Percentiles rank a stretch among this genome's conserved stretches.
phyloP scores from a whole-genome alignment of 2,888 invertebrate species.

The Drosophila acutilabella region DNA sequence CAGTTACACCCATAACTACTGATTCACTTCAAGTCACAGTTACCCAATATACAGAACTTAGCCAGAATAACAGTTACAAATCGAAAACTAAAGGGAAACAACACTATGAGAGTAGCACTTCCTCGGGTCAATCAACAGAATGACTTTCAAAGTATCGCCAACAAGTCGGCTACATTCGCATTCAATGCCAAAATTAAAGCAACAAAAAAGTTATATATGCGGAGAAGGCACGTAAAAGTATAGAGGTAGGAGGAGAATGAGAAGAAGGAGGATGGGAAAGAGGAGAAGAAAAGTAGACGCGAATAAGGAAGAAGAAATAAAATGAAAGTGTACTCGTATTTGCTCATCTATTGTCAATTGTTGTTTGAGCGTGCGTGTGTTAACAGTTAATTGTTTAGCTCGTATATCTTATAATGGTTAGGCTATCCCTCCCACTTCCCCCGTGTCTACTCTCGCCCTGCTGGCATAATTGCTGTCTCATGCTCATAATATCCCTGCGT shows the following conservation, averaged over 20 bases:
- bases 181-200: too few species aligned
- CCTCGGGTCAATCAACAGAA: too few species aligned
- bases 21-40: not conserved
- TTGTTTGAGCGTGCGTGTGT: slow-evolving; percentile 37
- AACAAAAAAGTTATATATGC: too few species aligned
- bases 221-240: not conserved
- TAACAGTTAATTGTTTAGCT: slow-evolving; percentile 57
- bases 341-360: slow-evolving; percentile 38
- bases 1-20: not conserved
- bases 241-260: not conserved
- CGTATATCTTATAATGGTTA: slow-evolving; percentile 35
- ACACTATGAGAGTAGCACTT: too few species aligned
- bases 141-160: too few species aligned
- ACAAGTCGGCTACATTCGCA: too few species aligned
- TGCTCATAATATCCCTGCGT: not conserved
- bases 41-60: too few species aligned
- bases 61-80: not conserved
- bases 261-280: not conserved
- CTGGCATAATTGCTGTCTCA: not conserved
- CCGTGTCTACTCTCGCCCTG: not conserved
- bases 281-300: not conserved
- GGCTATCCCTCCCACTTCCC: not conserved
- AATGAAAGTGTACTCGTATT: slow-evolving; percentile 41
- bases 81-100: not conserved
- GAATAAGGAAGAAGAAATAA: slow-evolving; percentile 7